phyloP scores from a whole-genome alignment of 2,888 invertebrate species.

The Norana najaformis region DNA sequence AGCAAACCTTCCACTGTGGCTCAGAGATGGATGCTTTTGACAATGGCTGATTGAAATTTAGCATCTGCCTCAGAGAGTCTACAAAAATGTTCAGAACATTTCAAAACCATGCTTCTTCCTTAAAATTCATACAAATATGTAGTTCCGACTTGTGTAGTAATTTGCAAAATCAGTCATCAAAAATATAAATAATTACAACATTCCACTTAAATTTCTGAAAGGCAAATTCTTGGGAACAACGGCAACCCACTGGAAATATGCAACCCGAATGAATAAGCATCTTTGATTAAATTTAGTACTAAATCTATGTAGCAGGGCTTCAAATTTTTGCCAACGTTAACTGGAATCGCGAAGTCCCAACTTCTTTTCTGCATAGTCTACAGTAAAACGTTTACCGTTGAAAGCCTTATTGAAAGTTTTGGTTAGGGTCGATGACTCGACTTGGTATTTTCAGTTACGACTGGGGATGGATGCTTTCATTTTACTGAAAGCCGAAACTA shows the following conservation, averaged over 20 bases:
- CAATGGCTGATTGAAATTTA: constrained; percentile 83
- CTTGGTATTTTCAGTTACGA: background rate
- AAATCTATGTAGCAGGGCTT: background rate
- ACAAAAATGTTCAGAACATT: constrained; percentile 30
- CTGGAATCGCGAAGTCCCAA: background rate
- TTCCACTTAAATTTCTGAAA: too few species aligned
- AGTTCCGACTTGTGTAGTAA: background rate
- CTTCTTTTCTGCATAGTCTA: background rate
- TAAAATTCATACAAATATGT: background rate
- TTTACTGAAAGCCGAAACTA: background rate
- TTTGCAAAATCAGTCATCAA: background rate
- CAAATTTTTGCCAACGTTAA: background rate
- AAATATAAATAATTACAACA: background rate
- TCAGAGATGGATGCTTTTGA: constrained; percentile 78
- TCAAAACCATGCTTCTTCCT: background rate
- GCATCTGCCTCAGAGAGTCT: constrained; percentile 90
- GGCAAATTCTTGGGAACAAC: too few species aligned
- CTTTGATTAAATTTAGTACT: too few species aligned
- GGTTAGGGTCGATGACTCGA: background rate
- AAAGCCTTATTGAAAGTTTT: background rate
- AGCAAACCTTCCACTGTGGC: constrained; percentile 78
- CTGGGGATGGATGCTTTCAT: background rate
- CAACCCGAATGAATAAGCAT: too few species aligned
- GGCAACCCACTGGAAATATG: too few species aligned
- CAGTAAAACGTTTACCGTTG: background rate